These are phyloP conservation scores for Pipra filicauda DNA, from an alignment of 2,113 vertebrate genomes.

Conservation along the genomic window DNA sequence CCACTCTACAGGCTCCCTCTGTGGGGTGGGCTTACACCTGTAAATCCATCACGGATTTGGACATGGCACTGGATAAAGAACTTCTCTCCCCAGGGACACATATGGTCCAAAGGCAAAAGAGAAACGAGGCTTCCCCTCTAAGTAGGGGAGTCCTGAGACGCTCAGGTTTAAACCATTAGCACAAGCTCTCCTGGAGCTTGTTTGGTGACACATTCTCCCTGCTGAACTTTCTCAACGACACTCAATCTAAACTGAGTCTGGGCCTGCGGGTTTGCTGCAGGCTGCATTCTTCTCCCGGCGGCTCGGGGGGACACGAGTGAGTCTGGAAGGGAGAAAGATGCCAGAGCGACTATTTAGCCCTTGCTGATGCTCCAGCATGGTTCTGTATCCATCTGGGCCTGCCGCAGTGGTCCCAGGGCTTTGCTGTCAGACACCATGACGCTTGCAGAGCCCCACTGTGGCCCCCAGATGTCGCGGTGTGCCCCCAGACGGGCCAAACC, in stretches of 20 bases:
- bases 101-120: background rate
- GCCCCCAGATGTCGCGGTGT: background rate
- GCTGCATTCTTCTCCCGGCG: background rate
- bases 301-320: fast-evolving
- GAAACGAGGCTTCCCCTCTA: background rate
- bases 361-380: background rate
- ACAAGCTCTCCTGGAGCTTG: background rate
- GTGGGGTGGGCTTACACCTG: background rate
- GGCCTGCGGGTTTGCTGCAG: background rate
- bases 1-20: background rate
- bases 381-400: background rate
- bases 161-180: background rate
- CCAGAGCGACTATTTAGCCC: background rate
- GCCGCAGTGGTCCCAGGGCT: fast-evolving
- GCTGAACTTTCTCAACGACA: background rate
- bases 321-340: background rate
- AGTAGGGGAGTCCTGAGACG: background rate
- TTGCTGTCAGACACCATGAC: fast-evolving
- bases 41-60: fast-evolving
- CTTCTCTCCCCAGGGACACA: background rate
- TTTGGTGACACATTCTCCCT: fast-evolving
- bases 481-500: background rate
- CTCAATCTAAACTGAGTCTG: background rate
- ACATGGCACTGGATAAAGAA: background rate
- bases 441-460: background rate